These are phyloP conservation scores for Philopedon plagiatum DNA, from an alignment of 2,888 invertebrate genomes.

Conservation along the genomic window DNA sequence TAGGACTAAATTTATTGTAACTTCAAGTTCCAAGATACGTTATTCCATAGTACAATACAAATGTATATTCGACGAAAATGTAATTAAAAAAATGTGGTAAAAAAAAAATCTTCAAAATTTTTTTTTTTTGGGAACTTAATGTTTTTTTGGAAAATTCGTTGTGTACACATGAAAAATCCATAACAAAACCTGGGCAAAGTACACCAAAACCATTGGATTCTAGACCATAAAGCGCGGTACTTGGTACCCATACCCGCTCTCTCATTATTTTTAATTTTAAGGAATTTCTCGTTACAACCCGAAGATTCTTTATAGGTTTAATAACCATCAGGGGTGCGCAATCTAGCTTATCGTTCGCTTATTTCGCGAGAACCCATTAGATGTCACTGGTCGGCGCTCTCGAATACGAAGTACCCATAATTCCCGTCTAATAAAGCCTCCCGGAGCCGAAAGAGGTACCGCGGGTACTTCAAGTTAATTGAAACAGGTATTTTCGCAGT, in stretches of 20 bases:
- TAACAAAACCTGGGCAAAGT: no score
- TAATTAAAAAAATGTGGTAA: no score
- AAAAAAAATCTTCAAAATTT: no score
- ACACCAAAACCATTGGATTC: no score
- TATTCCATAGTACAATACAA: no score
- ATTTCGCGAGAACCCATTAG: slow-evolving; percentile 25
- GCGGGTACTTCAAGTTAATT: slow-evolving; percentile 25
- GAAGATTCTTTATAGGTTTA: slow-evolving; percentile 9
- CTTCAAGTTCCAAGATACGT: no score
- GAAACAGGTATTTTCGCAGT: slow-evolving; percentile 27
- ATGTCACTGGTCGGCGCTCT: slow-evolving; percentile 23
- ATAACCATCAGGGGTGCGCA: slow-evolving; percentile 17
- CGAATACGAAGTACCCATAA: slow-evolving; percentile 23
- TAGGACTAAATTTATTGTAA: no score
- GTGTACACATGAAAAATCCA: no score
- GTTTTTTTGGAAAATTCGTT: no score
- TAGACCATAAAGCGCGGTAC: no score
- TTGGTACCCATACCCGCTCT: background rate
- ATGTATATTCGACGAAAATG: no score
- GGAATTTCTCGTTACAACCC: slow-evolving; percentile 21
- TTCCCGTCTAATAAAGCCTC: slow-evolving; percentile 27
- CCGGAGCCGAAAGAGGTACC: slow-evolving; percentile 27
- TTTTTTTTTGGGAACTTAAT: no score
- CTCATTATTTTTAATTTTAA: background rate
- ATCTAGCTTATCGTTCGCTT: slow-evolving; percentile 7